phyloP scores from a whole-genome alignment of 2,113 vertebrate species.

The Malurus cyaneus region DNA sequence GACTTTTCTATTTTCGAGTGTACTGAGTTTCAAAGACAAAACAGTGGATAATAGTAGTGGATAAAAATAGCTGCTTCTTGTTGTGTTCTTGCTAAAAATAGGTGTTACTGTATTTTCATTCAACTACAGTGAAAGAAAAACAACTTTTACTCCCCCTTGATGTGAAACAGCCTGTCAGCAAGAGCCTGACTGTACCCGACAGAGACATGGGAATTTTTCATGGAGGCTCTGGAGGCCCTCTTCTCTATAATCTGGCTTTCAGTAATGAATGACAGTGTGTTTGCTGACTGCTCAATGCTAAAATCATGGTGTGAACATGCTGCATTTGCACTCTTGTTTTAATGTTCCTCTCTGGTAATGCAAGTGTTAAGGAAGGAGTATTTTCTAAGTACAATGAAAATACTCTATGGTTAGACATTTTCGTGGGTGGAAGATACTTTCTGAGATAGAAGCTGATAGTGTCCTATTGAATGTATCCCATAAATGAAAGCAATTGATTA shows the following conservation, averaged over 20 bases:
- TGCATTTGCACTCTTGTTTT: not conserved
- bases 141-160: not conserved
- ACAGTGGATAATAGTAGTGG: not conserved
- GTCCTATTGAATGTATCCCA: not conserved
- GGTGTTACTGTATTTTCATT: not conserved
- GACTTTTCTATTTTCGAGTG: not conserved
- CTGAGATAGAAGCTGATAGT: not conserved
- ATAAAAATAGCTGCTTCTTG: not conserved
- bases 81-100: not conserved
- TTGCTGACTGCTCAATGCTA: not conserved
- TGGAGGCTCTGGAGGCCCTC: not conserved
- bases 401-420: not conserved
- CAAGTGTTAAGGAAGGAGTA: not conserved
- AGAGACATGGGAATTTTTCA: fast-evolving
- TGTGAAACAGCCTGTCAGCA: not conserved
- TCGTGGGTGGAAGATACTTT: not conserved
- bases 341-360: not conserved
- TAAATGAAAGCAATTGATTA: not conserved
- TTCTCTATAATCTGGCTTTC: not conserved
- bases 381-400: not conserved
- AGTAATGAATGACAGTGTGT: not conserved
- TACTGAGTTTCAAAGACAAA: not conserved
- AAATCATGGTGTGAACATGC: not conserved
- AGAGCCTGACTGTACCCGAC: not conserved
- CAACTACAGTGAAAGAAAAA: not conserved